Percentiles rank a stretch among this genome's conserved stretches.
These are phyloP conservation scores for Hycleus cichorii DNA, from an alignment of 1,140 invertebrate genomes.

Conservation along the genomic window DNA sequence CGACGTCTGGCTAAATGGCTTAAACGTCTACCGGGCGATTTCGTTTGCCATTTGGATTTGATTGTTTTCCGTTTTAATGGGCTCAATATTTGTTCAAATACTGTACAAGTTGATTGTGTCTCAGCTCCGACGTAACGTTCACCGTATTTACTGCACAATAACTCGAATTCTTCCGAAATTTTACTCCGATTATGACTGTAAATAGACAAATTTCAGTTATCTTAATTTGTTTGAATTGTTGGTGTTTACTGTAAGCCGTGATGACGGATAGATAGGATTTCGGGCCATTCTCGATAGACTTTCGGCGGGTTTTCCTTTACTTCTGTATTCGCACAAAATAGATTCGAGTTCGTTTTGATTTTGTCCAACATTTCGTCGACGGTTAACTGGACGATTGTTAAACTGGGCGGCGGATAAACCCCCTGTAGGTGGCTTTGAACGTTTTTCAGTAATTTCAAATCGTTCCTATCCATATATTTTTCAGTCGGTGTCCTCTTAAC, in stretches of 20 bases:
- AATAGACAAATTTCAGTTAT: constrained; percentile 16
- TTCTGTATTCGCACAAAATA: constrained; percentile 22
- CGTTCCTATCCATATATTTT: constrained; percentile 29
- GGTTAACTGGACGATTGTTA: constrained; percentile 53
- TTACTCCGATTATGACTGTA: constrained; percentile 57
- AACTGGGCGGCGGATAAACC: constrained; percentile 56
- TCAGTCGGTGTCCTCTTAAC: constrained; percentile 15
- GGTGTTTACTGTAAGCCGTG: constrained; percentile 45
- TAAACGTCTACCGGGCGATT: constrained; percentile 58
- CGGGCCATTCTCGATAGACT: constrained; percentile 43
- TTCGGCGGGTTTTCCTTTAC: neutral
- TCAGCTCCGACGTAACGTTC: constrained; percentile 57
- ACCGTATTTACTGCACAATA: constrained; percentile 49
- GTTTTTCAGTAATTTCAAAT: constrained; percentile 32
- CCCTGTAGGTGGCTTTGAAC: constrained; percentile 48
- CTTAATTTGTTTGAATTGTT: neutral
- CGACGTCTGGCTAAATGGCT: constrained; percentile 57
- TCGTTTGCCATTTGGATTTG: constrained; percentile 46
- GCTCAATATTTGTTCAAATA: constrained; percentile 49
- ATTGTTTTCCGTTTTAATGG: constrained; percentile 48
- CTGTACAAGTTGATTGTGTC: constrained; percentile 57
- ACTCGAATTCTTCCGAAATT: constrained; percentile 54
- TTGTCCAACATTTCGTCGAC: constrained; percentile 52
- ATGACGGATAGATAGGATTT: constrained; percentile 48
- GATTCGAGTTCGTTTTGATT: constrained; percentile 25